Base-by-base conservation (phyloP, 2,797 vertebrate genomes). In the Anguilla obscura region DNA sequence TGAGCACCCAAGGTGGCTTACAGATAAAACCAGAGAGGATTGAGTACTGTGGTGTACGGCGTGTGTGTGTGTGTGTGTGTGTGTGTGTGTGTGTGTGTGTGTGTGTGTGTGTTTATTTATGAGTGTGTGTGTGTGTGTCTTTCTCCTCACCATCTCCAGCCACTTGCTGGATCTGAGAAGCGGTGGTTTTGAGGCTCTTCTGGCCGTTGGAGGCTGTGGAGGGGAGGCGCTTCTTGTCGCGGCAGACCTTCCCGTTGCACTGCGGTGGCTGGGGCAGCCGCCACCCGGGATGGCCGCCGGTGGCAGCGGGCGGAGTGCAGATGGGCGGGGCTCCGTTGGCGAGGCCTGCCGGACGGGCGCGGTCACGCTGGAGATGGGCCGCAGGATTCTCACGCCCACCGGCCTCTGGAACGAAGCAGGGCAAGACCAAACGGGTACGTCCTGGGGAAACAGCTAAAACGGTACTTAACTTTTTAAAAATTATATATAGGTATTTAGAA, bases 111-210 rank as follows among this genome's bases (percentile, higher is more conserved):
- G 36, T 36, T 36, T 36, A 36, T 36, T 36, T 36, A 36, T 63
- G 84, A n/a, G 79, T 18, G 79, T 82, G 79, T 40, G 30, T 80
- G 74, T 40, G 30, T 82, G 56, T 80, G 36, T 16, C 7, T 66
- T 82, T 74, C 66, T 80, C 12, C 95, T 96, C 93, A 96, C 96
- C 96, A 0, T 96, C 95, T 89, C 94, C 95, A 3, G 96, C 94
- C 0, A 92, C 95, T 60, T 95, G 93, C 87, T 96, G 94, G 52
- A 96, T 95, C 89, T 96, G 95, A 16, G 92, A 90, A 0, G 95
- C 92, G 1, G 94, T 93, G 0, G 91, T 91, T 85, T 92, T 95
- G 1, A 93, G 82, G 86, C 93, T 93, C 89, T 95, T 56, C 89
- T 92, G 93, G 91, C 93, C 95, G 90, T 88, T 93, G 8, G 90